Evolutionary conservation across 2,113 vertebrate genomes (phyloP), one percentile per base, ranked within the genome.

Genomic region (Trichomycterus rosablanca): DNA sequence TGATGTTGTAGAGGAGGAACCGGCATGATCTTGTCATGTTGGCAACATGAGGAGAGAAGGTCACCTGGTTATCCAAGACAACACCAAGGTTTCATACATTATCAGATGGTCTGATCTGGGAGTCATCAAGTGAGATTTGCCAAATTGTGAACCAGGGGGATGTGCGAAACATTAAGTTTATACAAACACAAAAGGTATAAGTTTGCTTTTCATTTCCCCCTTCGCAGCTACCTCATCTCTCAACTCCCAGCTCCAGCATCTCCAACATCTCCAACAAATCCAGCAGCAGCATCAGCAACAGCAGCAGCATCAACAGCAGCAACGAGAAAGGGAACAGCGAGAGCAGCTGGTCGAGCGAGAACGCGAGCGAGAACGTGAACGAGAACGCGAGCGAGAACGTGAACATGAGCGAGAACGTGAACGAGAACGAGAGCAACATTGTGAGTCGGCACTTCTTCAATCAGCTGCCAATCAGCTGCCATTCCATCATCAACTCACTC

Each of bases 161-260:
- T n/a, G n/a, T n/a, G n/a, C n/a, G n/a, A n/a, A n/a, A n/a, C n/a
- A n/a, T n/a, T n/a, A n/a, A n/a, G n/a, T n/a, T n/a, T n/a, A n/a
- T n/a, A n/a, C n/a, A n/a, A n/a, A 5, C 30, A 4, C 30, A 32
- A 5, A 5, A 9, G 4, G 4, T 5, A 11, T 35, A 58, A 18
- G 15, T 8, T 14, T 43, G 4, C 23, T 16, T n/a, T 26, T 19
- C 7, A 78, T 55, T 73, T 51, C 56, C 20, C 66, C 54, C 61
- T 71, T 74, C 3, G 67, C 88, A 99, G 96, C 96, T 97, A 98
- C 96, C 95, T 99, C 96, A 89, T 94, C 96, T 78, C 90, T 99
- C 81, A 99, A 90, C 87, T 93, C 95, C 72, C 95, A 97, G 75
- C 92, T 99, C 77, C 96, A 98, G 85, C 96, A 97, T 70, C 93